These are phyloP conservation scores for Gnathonemus longibarbis DNA, from an alignment of 2,113 vertebrate genomes.

Conservation along the genomic window DNA sequence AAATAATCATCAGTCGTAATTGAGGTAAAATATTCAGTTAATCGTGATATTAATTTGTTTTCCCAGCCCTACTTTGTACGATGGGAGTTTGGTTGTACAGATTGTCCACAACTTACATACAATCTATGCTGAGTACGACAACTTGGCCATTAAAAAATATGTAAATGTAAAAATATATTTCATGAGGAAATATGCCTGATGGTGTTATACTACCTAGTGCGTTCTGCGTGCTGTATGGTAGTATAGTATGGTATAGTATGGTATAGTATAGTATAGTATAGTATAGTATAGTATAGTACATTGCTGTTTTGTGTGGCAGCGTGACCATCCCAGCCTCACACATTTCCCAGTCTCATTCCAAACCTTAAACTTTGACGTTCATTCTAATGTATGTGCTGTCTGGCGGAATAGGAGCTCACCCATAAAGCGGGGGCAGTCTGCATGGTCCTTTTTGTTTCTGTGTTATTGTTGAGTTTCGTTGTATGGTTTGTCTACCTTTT, in stretches of 20 bases:
- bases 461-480: background rate
- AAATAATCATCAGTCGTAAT: no score
- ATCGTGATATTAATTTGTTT: no score
- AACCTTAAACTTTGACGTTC: background rate
- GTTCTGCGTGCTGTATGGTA: background rate
- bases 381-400: background rate
- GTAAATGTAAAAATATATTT: background rate
- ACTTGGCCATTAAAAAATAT: background rate
- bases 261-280: no score
- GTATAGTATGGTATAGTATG: background rate
- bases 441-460: background rate
- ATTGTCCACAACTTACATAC: background rate
- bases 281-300: background rate
- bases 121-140: background rate
- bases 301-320: background rate
- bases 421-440: background rate
- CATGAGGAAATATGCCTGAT: background rate
- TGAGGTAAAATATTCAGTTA: no score
- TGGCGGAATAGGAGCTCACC: background rate
- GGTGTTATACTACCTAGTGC: background rate
- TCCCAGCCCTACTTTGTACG: background rate
- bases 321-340: background rate
- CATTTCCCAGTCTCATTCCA: background rate
- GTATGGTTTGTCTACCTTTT: background rate
- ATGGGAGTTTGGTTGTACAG: background rate